Percentiles rank a stretch among this genome's conserved stretches.
Conservation (phyloP, 2,113 vertebrate genomes). For the Sceloporus tristichus region DNA sequence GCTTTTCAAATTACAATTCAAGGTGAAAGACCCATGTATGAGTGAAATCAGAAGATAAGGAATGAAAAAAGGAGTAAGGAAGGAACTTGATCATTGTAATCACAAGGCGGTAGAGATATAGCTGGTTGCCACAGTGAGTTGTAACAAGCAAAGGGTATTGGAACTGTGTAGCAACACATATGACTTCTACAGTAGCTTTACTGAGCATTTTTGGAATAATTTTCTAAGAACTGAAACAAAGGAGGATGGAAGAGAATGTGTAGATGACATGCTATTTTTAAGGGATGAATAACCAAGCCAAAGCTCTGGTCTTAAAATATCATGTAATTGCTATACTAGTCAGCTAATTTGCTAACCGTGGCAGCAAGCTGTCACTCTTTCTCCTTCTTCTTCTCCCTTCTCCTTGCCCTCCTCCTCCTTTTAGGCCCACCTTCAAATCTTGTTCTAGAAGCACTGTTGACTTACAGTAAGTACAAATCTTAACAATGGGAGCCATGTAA, state of each 20-base stretch:
- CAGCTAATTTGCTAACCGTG: not conserved
- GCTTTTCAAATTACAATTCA: not conserved
- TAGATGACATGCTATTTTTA: not conserved
- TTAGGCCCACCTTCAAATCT: not conserved
- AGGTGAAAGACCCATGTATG: not conserved
- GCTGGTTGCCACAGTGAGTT: not conserved
- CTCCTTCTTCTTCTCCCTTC: no score
- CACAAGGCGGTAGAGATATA: not conserved
- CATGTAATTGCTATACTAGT: not conserved
- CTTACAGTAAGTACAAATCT: constrained; percentile 16
- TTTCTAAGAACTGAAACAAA: not conserved
- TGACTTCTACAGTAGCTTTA: not conserved
- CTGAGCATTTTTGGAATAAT: not conserved
- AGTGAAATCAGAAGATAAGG: not conserved
- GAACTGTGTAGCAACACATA: not conserved
- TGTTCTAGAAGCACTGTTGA: not conserved
- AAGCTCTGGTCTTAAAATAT: not conserved
- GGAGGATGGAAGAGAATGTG: not conserved
- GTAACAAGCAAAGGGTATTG: not conserved
- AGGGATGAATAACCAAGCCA: not conserved
- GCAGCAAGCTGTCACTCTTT: no score
- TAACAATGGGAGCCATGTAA: not conserved
- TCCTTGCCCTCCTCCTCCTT: no score
- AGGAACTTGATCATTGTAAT: not conserved
- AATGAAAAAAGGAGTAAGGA: not conserved